These are phyloP conservation scores for Oscheius sp. DNA, from an alignment of 2,888 invertebrate species.

Conservation along the genomic window DNA sequence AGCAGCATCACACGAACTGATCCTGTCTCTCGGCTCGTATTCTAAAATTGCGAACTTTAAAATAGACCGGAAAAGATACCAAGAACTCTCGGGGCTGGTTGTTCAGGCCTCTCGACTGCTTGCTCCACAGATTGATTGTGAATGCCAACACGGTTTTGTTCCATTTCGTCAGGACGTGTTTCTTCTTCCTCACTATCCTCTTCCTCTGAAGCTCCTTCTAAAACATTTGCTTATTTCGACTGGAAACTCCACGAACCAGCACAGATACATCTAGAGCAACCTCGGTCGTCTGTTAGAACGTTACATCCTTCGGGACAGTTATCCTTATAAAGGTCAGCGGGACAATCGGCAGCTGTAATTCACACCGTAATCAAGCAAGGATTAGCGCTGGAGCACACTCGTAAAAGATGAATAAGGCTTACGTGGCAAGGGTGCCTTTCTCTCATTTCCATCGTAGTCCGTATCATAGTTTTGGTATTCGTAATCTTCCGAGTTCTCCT, in stretches of 20 bases:
- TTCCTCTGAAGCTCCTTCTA: conserved; percentile 8
- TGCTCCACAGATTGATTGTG: too few species aligned
- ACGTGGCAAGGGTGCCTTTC: conserved; percentile 25
- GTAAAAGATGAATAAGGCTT: background rate
- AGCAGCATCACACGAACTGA: conserved; percentile 16
- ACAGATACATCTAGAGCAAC: conserved; percentile 70
- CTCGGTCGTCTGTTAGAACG: conserved; percentile 62
- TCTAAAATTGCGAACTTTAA: background rate
- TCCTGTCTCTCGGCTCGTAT: background rate
- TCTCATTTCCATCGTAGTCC: conserved; percentile 53
- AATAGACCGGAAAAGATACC: too few species aligned
- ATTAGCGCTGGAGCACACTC: conserved; percentile 8
- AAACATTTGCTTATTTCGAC: background rate
- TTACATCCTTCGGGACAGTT: conserved; percentile 67
- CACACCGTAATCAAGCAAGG: conserved; percentile 4
- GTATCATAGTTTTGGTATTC: conserved; percentile 63
- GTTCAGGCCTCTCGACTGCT: background rate
- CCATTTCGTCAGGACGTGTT: background rate
- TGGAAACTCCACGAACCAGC: conserved; percentile 44
- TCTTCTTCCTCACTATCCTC: conserved; percentile 17
- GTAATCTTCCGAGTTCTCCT: conserved; percentile 60
- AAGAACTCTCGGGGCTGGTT: background rate
- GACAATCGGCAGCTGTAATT: conserved; percentile 61
- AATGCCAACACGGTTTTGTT: background rate
- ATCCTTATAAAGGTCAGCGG: conserved; percentile 65